Evolutionary conservation across 2,113 vertebrate genomes (phyloP).

Genomic region (Vulpes ferrilata): DNA sequence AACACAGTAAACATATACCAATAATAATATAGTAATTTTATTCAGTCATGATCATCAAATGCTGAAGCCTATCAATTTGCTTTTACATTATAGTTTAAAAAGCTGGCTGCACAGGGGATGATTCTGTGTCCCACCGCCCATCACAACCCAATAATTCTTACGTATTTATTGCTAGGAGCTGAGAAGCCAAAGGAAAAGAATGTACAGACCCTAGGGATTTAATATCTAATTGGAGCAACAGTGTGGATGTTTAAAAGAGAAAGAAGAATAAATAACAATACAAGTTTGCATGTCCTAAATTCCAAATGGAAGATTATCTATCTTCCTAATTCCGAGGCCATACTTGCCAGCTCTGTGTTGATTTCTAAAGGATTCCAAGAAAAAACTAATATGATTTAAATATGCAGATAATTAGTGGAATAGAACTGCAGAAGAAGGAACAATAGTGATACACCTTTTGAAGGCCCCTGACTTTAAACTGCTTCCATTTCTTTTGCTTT

Average conservation of each 20-base stretch:
- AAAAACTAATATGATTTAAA: conserved; percentile 68
- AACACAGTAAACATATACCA: neutral
- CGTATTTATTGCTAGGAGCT: conserved; percentile 69
- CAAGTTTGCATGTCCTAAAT: conserved; percentile 64
- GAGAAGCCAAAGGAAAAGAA: conserved; percentile 51
- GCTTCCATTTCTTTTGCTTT: conserved; percentile 1
- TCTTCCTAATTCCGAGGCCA: conserved; percentile 30
- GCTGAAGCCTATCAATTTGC: conserved; percentile 15
- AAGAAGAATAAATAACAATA: conserved; percentile 68
- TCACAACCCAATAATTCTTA: neutral
- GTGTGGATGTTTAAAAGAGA: conserved; percentile 42
- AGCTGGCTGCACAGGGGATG: neutral
- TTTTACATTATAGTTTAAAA: neutral
- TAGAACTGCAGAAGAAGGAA: conserved; percentile 46
- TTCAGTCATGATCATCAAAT: conserved; percentile 30
- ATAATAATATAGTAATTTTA: neutral
- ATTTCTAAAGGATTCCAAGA: conserved; percentile 66
- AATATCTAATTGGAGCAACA: conserved; percentile 56
- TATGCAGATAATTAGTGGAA: conserved; percentile 66
- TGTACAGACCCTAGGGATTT: neutral
- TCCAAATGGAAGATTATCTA: conserved; percentile 65
- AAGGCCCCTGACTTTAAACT: conserved; percentile 11
- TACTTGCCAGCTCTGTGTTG: neutral
- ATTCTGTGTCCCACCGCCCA: neutral
- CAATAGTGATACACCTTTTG: neutral